These are phyloP conservation scores for Acyrthosiphon pisum DNA, from an alignment of 1,140 invertebrate genomes.

Conservation along the genomic window DNA sequence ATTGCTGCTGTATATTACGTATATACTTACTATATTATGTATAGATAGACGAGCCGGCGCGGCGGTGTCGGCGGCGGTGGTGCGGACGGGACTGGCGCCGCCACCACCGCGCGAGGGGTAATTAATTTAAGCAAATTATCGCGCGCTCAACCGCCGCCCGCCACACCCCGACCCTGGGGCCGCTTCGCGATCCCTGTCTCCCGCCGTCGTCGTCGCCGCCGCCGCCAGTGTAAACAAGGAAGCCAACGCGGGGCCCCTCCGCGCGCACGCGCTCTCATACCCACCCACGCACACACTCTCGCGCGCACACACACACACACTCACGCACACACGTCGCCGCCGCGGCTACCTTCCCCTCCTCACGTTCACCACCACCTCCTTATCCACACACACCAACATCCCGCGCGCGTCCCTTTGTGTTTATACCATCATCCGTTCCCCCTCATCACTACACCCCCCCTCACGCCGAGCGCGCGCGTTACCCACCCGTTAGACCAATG, in stretches of 20 bases:
- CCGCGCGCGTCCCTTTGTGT: slow-evolving; percentile 6
- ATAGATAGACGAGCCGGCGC: too few relatives aligned
- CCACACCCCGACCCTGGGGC: neutral
- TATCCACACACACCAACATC: too few relatives aligned
- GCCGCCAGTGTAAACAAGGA: slow-evolving; percentile 54
- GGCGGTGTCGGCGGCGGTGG: neutral
- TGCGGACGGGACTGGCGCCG: neutral
- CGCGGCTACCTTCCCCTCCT: neutral
- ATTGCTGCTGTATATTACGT: neutral
- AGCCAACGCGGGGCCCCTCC: neutral
- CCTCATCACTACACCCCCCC: too few relatives aligned
- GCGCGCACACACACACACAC: neutral
- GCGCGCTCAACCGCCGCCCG: slow-evolving; percentile 49
- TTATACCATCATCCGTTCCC: neutral
- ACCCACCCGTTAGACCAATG: slow-evolving; percentile 36
- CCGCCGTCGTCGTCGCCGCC: neutral
- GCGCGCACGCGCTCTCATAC: neutral
- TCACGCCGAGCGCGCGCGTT: neutral
- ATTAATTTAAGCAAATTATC: slow-evolving; percentile 58
- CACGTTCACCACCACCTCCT: neutral
- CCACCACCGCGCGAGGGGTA: slow-evolving; percentile 48
- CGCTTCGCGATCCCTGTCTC: neutral
- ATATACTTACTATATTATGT: neutral
- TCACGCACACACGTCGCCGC: neutral
- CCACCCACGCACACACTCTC: neutral